Evolutionary conservation across 2,888 invertebrate species (phyloP).

Genomic region (Xestobium rufovillosum): DNA sequence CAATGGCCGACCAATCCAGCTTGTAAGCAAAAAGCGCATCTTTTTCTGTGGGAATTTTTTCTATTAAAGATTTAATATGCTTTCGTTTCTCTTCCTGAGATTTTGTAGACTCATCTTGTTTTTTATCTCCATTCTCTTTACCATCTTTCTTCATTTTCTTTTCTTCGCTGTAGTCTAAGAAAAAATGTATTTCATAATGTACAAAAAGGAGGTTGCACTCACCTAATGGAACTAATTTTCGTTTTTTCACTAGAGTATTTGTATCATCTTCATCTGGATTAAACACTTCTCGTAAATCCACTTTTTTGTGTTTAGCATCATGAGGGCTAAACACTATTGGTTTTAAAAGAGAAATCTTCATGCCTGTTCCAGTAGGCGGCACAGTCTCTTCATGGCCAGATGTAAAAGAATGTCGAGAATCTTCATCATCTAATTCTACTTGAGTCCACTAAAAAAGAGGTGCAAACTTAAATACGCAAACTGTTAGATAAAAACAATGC

Average conservation of each 20-base stretch:
- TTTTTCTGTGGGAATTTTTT: slow-evolving; percentile 97
- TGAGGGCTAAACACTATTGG: slow-evolving; percentile 40
- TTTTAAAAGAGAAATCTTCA: slow-evolving; percentile 42
- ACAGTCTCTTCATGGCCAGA: slow-evolving; percentile 38
- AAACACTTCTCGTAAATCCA: slow-evolving; percentile 77
- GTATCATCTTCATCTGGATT: slow-evolving; percentile 74
- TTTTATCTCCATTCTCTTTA: slow-evolving; percentile 43
- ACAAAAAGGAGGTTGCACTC: slow-evolving; percentile 20
- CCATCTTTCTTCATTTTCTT: slow-evolving; percentile 44
- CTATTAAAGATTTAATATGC: slow-evolving; percentile 94
- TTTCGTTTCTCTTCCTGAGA: slow-evolving; percentile 91
- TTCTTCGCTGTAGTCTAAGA: slow-evolving; percentile 55
- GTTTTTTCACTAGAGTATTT: slow-evolving; percentile 53
- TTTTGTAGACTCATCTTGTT: slow-evolving; percentile 54
- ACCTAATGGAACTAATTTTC: slow-evolving; percentile 74
- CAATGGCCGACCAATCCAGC: slow-evolving; percentile 80
- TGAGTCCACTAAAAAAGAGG: slow-evolving; percentile 38
- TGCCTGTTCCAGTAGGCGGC: slow-evolving; percentile 35
- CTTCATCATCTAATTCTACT: slow-evolving; percentile 43
- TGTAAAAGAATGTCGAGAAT: slow-evolving; percentile 43
- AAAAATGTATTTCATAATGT: not conserved
- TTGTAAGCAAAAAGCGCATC: slow-evolving; percentile 91
- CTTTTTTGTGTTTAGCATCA: slow-evolving; percentile 56
- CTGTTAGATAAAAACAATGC: too few species aligned
- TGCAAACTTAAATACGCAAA: slow-evolving; percentile 8